Conservation (phyloP, 64 coral and sea anemone genomes). For the Catalaphyllia jardinei region DNA sequence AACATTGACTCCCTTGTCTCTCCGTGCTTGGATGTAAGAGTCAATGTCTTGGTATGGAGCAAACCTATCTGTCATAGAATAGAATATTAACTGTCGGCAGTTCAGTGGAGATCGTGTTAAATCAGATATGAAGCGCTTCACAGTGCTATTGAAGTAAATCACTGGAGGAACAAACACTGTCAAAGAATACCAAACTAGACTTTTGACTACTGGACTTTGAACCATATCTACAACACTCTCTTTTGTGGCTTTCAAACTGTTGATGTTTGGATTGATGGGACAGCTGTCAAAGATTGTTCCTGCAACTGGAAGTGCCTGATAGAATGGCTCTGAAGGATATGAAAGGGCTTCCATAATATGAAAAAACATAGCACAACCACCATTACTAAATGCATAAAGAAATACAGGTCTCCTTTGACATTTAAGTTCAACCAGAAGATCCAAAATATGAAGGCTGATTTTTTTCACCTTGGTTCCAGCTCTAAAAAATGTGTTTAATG, state of each 20-base stretch:
- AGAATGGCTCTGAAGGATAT: conserved; percentile 27
- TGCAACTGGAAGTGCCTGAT: conserved; percentile 60
- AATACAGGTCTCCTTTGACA: conserved; percentile 73
- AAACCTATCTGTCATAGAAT: conserved; percentile 81
- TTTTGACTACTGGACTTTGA: conserved; percentile 54
- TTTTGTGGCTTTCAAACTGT: conserved; percentile 60
- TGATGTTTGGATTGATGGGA: conserved; percentile 71
- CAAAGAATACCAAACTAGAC: conserved; percentile 66
- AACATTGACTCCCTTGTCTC: conserved; percentile 67
- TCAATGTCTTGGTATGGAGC: conserved; percentile 83
- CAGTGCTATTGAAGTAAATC: conserved; percentile 43
- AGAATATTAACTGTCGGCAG: conserved; percentile 69
- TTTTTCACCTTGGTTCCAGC: conserved; percentile 72
- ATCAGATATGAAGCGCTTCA: conserved; percentile 65
- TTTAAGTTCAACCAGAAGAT: conserved; percentile 41
- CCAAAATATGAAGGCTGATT: conserved; percentile 65
- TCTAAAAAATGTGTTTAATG: conserved; percentile 90
- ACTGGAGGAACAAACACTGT: conserved; percentile 41
- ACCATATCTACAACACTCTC: conserved; percentile 65
- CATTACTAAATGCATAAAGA: conserved; percentile 95
- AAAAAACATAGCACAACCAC: conserved; percentile 87
- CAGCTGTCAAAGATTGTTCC: conserved; percentile 96
- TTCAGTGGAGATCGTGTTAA: conserved; percentile 45
- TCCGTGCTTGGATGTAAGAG: conserved; percentile 53
- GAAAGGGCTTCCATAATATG: conserved; percentile 85